Conservation (phyloP, 2,888 invertebrate species). For the Liopterus haemorrhoidalis region DNA sequence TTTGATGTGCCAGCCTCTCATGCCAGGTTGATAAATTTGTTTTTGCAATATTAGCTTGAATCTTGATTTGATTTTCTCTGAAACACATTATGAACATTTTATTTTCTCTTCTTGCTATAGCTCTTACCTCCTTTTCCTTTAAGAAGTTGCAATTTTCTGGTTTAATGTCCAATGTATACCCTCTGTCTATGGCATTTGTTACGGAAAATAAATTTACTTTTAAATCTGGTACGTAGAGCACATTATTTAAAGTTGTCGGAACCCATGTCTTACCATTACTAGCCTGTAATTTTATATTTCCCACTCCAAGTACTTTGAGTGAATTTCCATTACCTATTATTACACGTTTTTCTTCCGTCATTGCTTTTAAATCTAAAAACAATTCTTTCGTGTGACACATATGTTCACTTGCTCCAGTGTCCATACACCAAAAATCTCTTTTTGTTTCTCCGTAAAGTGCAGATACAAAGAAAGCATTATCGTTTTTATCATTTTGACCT, state of each 20-base stretch:
- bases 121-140: too few relatives aligned
- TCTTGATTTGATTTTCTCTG: too few relatives aligned
- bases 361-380: conserved; percentile 17
- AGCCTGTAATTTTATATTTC: too few relatives aligned
- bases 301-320: too few relatives aligned
- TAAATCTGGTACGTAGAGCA: conserved; percentile 28
- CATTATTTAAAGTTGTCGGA: conserved; percentile 22
- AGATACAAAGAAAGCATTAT: too few relatives aligned
- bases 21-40: too few relatives aligned
- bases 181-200: conserved; percentile 29
- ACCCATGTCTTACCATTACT: conserved; percentile 21
- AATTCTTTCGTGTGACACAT: conserved; percentile 23
- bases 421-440: conserved; percentile 15
- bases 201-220: conserved; percentile 30
- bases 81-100: too few relatives aligned
- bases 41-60: too few relatives aligned
- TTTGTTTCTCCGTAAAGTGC: too few relatives aligned
- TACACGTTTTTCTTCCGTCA: conserved; percentile 4
- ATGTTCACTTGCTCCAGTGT: conserved; percentile 25
- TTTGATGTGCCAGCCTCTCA: conserved; percentile 23
- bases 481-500: too few relatives aligned
- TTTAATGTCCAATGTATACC: conserved; percentile 25
- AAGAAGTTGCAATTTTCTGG: conserved; percentile 18
- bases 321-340: too few relatives aligned
- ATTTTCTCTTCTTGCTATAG: too few relatives aligned